These are phyloP conservation scores for Pseudococcus viburni DNA, from an alignment of 2,888 invertebrate species.

Conservation along the genomic window DNA sequence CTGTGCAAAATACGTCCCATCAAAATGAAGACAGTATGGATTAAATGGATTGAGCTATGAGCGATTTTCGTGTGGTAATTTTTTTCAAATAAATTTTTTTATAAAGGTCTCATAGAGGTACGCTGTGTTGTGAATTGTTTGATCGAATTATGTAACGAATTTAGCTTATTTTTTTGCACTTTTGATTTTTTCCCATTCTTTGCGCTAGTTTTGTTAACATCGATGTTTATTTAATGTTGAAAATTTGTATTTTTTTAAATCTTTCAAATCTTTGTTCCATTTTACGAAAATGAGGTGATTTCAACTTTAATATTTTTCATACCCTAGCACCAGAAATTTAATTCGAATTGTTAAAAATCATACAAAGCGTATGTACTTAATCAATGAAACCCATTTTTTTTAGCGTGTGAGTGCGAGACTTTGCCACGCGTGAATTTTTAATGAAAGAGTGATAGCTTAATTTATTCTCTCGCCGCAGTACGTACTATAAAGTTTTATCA, in stretches of 20 bases:
- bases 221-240: too few species aligned
- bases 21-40: constrained; percentile 66
- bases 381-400: constrained; percentile 44
- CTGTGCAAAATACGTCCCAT: constrained; percentile 51
- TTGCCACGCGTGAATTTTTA: constrained; percentile 53
- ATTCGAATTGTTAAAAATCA: constrained; percentile 23
- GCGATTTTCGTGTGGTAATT: background rate
- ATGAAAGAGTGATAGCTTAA: constrained; percentile 58
- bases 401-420: constrained; percentile 53
- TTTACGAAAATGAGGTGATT: too few species aligned
- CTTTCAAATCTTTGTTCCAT: too few species aligned
- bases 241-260: too few species aligned
- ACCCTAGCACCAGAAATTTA: background rate
- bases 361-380: constrained; percentile 31
- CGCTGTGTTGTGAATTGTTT: background rate
- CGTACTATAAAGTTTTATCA: constrained; percentile 52
- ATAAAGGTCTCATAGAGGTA: background rate
- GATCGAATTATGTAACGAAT: background rate
- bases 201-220: background rate
- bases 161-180: constrained; percentile 22
- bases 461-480: constrained; percentile 44
- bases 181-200: background rate
- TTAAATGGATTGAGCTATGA: background rate
- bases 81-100: background rate
- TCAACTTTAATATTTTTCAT: too few species aligned